phyloP scores from a whole-genome alignment of 2,888 invertebrate species.

The Luffia ferchaultella region DNA sequence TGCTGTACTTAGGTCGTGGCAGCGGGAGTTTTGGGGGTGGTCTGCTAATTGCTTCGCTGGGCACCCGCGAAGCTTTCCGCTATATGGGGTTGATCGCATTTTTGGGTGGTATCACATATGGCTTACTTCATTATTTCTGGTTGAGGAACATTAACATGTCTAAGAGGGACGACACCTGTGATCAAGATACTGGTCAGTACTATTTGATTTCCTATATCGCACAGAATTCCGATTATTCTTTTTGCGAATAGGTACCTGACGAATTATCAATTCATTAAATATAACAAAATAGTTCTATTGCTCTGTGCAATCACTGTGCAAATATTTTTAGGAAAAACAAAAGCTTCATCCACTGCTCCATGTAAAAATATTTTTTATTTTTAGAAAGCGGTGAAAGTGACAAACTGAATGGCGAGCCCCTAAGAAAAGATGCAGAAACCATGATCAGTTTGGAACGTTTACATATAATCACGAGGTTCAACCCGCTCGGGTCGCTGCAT shows the following conservation, averaged over 20 bases:
- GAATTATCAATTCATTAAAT: too few species aligned
- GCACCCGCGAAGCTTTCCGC: constrained; percentile 79
- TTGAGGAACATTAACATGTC: constrained; percentile 68
- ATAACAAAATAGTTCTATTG: too few species aligned
- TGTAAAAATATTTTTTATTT: too few species aligned
- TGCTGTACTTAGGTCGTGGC: constrained; percentile 83
- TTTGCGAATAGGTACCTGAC: not conserved
- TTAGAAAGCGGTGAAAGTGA: constrained; percentile 69
- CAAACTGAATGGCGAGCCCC: constrained; percentile 69
- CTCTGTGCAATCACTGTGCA: too few species aligned
- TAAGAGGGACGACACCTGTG: constrained; percentile 41
- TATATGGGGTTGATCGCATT: constrained; percentile 81
- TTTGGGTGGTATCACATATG: constrained; percentile 74
- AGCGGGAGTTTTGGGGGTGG: constrained; percentile 86
- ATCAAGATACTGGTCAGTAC: constrained; percentile 43
- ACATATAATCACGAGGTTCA: constrained; percentile 78
- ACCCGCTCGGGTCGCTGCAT: constrained; percentile 78
- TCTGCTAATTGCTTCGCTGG: constrained; percentile 76
- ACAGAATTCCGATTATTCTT: not conserved
- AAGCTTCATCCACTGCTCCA: too few species aligned
- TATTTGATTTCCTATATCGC: too few species aligned
- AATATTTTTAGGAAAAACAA: too few species aligned
- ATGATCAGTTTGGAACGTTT: constrained; percentile 76
- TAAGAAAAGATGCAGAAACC: constrained; percentile 73
- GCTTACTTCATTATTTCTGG: constrained; percentile 76